phyloP scores from a whole-genome alignment of 2,888 invertebrate genomes.

The Pristionchus fissidentatus region DNA sequence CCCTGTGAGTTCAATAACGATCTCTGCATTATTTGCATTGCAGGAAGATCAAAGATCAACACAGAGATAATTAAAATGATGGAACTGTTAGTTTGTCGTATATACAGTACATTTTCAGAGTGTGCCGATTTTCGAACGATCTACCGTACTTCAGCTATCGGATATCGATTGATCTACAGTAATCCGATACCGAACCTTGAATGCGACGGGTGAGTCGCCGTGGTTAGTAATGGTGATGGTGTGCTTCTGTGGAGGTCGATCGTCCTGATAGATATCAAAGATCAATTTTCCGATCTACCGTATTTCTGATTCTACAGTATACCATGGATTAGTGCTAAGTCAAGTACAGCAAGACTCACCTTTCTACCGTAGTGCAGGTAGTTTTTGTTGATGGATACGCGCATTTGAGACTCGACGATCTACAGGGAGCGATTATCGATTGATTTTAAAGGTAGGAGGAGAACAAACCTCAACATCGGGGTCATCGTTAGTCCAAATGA shows the following conservation, averaged over 20 bases:
- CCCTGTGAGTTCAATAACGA: too few relatives aligned
- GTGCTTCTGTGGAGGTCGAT: constrained; percentile 44
- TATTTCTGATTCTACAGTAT: too few relatives aligned
- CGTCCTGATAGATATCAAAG: constrained; percentile 32
- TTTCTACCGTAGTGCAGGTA: constrained; percentile 19
- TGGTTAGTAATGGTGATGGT: constrained; percentile 42
- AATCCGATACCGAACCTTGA: constrained; percentile 9
- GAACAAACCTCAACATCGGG: constrained; percentile 43
- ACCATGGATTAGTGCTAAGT: not conserved
- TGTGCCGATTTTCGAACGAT: not conserved
- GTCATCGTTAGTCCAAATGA: constrained; percentile 31
- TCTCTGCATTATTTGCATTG: too few relatives aligned
- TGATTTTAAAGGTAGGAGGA: not conserved
- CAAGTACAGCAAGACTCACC: not conserved
- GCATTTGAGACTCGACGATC: constrained; percentile 13
- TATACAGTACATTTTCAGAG: not conserved
- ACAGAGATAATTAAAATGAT: too few relatives aligned
- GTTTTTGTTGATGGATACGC: constrained; percentile 45
- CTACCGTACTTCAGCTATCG: not conserved
- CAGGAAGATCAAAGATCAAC: too few relatives aligned
- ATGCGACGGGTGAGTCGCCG: constrained; percentile 1
- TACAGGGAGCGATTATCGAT: not conserved
- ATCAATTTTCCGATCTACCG: too few relatives aligned
- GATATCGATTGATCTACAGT: not conserved
- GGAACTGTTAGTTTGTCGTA: too few relatives aligned